These are phyloP conservation scores for Aleiodes leptofemur DNA, from an alignment of 2,888 invertebrate genomes.

Conservation along the genomic window DNA sequence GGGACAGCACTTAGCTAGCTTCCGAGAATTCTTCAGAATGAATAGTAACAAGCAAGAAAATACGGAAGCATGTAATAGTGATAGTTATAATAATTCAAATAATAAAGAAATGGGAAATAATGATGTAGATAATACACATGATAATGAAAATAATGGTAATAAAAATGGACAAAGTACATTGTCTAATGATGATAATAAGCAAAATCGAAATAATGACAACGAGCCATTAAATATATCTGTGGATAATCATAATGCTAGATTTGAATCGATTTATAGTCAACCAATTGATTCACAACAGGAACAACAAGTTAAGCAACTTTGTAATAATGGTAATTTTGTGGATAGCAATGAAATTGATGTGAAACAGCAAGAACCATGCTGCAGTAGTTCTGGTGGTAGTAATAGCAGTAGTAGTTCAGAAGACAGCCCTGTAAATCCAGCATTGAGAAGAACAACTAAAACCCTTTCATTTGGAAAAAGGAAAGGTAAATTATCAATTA, in stretches of 20 bases:
- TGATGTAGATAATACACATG: constrained; percentile 57
- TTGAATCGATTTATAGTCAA: constrained; percentile 73
- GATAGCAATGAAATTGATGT: constrained; percentile 57
- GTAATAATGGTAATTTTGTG: constrained; percentile 69
- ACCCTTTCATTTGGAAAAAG: constrained; percentile 72
- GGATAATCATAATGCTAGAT: constrained; percentile 73
- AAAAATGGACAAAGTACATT: constrained; percentile 60
- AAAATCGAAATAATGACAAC: constrained; percentile 67
- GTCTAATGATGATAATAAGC: constrained; percentile 63
- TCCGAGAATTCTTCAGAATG: constrained; percentile 73
- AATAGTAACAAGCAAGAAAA: constrained; percentile 61
- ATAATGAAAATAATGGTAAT: constrained; percentile 69
- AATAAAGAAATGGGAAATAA: constrained; percentile 63
- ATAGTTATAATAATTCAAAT: constrained; percentile 19
- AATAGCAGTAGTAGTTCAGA: constrained; percentile 64
- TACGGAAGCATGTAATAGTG: constrained; percentile 38
- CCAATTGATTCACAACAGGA: constrained; percentile 68
- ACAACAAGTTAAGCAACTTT: constrained; percentile 61
- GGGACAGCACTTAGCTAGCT: constrained; percentile 75
- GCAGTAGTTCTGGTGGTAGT: constrained; percentile 66
- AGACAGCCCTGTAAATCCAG: constrained; percentile 70
- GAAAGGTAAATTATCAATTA: constrained; percentile 61
- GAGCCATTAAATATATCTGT: constrained; percentile 67
- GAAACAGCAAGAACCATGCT: constrained; percentile 56
- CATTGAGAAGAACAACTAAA: constrained; percentile 70